Evolutionary conservation across 1,140 invertebrate species (phyloP).

Genomic region (Agrypnia vestita): DNA sequence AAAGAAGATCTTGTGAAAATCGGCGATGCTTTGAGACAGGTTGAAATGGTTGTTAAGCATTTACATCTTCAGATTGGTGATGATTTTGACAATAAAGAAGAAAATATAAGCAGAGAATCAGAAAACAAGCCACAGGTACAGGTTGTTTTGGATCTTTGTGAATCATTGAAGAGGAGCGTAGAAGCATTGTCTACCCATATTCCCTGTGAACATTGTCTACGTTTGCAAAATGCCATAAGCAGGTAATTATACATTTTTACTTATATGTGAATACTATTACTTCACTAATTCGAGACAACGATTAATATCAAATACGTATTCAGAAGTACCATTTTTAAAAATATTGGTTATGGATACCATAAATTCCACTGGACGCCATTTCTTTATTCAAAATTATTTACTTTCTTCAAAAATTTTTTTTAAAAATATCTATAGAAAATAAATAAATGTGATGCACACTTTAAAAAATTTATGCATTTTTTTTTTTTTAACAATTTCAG

Average conservation of each 20-base stretch:
- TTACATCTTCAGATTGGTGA: slow-evolving; percentile 65
- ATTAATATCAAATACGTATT: background rate
- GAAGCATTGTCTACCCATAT: slow-evolving; percentile 68
- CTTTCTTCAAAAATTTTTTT: no score
- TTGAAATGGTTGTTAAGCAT: slow-evolving; percentile 68
- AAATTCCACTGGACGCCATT: no score
- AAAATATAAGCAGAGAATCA: slow-evolving; percentile 14
- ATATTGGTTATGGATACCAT: no score
- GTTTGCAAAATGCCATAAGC: slow-evolving; percentile 74
- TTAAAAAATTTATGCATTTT: background rate
- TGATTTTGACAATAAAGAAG: slow-evolving; percentile 51
- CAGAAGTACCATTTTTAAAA: no score
- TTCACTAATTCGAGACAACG: background rate
- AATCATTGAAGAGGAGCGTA: slow-evolving; percentile 68
- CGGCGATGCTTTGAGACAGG: slow-evolving; percentile 69
- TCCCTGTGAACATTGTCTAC: slow-evolving; percentile 75
- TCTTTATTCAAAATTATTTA: no score
- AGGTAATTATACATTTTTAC: slow-evolving; percentile 62
- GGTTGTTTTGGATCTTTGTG: slow-evolving; percentile 64
- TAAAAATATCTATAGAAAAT: no score
- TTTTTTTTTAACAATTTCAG: slow-evolving; percentile 40
- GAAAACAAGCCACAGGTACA: slow-evolving; percentile 48
- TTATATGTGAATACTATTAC: background rate
- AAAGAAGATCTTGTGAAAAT: slow-evolving; percentile 73
- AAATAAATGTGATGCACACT: no score